A percentile compares a stretch with the other conserved stretches of the same genome.
Conservation (phyloP, 2,888 invertebrate genomes). For the Drosophila meridionalis region DNA sequence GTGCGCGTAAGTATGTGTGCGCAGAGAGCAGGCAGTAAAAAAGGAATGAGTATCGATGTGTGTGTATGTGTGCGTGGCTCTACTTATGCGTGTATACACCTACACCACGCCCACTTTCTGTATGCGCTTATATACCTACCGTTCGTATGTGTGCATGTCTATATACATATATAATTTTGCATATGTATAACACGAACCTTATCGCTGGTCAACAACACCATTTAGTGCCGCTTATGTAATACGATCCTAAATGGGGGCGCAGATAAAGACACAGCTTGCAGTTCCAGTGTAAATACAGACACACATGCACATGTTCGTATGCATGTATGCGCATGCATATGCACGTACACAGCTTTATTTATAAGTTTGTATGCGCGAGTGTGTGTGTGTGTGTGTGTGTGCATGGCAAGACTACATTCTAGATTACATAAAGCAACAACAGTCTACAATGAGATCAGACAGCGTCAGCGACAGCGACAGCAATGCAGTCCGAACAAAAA, state of each 20-base stretch:
- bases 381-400: slow-evolving; percentile 18
- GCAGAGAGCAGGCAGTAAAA: slow-evolving; percentile 29
- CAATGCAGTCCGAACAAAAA: slow-evolving; percentile 49
- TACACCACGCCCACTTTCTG: slow-evolving; percentile 37
- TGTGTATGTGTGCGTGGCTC: background rate
- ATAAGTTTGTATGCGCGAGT: slow-evolving; percentile 4
- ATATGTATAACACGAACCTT: slow-evolving; percentile 47
- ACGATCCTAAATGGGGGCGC: slow-evolving; percentile 59
- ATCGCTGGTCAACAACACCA: slow-evolving; percentile 45
- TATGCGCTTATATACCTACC: slow-evolving; percentile 9
- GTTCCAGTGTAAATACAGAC: slow-evolving; percentile 12
- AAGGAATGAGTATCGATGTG: slow-evolving; percentile 16
- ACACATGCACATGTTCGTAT: background rate
- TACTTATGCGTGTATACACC: slow-evolving; percentile 13
- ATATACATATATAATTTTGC: slow-evolving; percentile 11
- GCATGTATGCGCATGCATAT: background rate
- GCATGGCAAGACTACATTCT: slow-evolving; percentile 59
- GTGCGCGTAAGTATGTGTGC: background rate
- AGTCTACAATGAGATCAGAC: slow-evolving; percentile 52
- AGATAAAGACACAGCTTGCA: slow-evolving; percentile 32
- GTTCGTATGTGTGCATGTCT: slow-evolving; percentile 13
- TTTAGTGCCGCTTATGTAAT: slow-evolving; percentile 64
- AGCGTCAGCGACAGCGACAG: slow-evolving; percentile 37
- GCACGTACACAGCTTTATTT: slow-evolving; percentile 15
- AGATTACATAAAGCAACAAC: slow-evolving; percentile 66